Conservation (phyloP, 1,140 invertebrate species). For the Bombus huntii region DNA sequence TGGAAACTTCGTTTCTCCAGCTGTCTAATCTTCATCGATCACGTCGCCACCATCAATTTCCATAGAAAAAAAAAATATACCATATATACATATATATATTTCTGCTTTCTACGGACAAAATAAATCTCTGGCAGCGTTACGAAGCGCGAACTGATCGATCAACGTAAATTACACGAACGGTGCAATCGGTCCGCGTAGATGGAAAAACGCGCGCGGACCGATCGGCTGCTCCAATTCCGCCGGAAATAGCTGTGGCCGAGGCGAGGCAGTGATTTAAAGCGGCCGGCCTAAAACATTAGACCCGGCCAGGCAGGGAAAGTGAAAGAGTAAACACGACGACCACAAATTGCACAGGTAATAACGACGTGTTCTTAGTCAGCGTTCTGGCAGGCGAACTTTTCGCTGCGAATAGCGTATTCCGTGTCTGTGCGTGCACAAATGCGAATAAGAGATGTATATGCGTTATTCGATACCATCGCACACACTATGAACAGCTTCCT, state of each 20-base stretch:
- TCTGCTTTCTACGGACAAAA: neutral
- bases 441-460: too few relatives aligned
- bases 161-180: neutral
- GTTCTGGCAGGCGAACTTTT: slow-evolving; percentile 47
- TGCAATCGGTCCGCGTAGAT: neutral
- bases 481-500: neutral
- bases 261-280: slow-evolving; percentile 12
- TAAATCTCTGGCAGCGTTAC: neutral
- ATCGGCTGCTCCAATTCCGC: slow-evolving; percentile 30
- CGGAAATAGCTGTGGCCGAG: slow-evolving; percentile 34
- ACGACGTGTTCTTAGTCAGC: slow-evolving; percentile 55
- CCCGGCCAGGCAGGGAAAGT: neutral
- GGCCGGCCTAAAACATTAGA: slow-evolving; percentile 16
- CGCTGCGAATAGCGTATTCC: slow-evolving; percentile 49
- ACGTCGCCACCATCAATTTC: neutral
- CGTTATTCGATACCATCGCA: slow-evolving; percentile 18
- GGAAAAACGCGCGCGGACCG: slow-evolving; percentile 2
- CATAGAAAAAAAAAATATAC: neutral
- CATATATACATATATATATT: neutral
- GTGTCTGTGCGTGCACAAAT: too few relatives aligned
- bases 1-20: neutral
- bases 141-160: slow-evolving; percentile 12
- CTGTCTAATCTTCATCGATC: neutral
- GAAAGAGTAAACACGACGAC: slow-evolving; percentile 45
- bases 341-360: slow-evolving; percentile 39